These are phyloP conservation scores for Ecliptopera silaceata DNA, from an alignment of 2,888 invertebrate genomes.

Conservation along the genomic window DNA sequence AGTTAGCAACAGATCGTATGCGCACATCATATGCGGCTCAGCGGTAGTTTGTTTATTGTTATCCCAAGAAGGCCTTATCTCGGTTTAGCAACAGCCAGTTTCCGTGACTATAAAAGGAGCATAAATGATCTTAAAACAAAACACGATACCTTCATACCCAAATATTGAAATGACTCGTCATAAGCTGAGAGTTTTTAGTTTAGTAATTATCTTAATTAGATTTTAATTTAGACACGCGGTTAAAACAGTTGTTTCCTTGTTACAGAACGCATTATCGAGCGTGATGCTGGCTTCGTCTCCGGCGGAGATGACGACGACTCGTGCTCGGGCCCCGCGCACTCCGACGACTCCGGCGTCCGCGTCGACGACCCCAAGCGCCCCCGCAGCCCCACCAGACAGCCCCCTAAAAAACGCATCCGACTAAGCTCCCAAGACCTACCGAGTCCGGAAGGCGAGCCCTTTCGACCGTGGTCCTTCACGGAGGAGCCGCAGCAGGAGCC, in stretches of 20 bases:
- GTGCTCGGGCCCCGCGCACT: constrained; percentile 78
- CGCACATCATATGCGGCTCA: neutral
- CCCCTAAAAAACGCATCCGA: constrained; percentile 88
- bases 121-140: neutral
- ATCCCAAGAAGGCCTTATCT: neutral
- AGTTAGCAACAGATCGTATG: constrained; percentile 13
- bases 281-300: constrained; percentile 89
- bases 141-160: neutral
- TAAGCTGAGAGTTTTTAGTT: too few species aligned
- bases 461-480: constrained; percentile 86
- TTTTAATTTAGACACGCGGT: neutral
- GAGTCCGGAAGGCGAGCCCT: constrained; percentile 79
- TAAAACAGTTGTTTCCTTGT: constrained; percentile 48
- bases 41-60: neutral
- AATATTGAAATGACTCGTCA: too few species aligned
- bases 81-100: neutral
- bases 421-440: constrained; percentile 66
- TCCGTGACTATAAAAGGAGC: neutral
- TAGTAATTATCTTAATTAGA: too few species aligned
- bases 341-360: constrained; percentile 78
- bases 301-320: constrained; percentile 88
- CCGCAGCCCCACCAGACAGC: constrained; percentile 70
- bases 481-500: constrained; percentile 86
- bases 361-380: constrained; percentile 80
- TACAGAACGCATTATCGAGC: constrained; percentile 83